phyloP scores from a whole-genome alignment of 2,113 vertebrate species.

The Carassius auratus region DNA sequence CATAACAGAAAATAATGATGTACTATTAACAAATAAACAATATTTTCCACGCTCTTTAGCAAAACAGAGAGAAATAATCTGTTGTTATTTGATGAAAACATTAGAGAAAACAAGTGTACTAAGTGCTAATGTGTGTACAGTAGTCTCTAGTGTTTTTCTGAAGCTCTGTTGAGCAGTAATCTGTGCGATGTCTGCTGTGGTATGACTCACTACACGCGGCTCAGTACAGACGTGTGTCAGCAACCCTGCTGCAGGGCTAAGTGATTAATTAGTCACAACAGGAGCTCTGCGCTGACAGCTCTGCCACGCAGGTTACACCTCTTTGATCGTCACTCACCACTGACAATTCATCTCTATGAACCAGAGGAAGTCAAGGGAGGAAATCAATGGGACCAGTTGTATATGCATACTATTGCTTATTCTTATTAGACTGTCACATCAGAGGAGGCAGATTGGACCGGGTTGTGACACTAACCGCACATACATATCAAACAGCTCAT shows the following conservation, averaged over 20 bases:
- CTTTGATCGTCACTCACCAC: conserved; percentile 54
- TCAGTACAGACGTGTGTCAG: conserved; percentile 55
- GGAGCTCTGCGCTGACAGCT: conserved; percentile 49
- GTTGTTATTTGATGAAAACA: conserved; percentile 10
- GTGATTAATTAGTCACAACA: conserved; percentile 64
- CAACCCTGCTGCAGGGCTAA: conserved; percentile 56
- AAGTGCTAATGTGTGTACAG: conserved; percentile 5
- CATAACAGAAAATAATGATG: background rate
- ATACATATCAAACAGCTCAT: conserved; percentile 9
- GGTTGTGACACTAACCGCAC: conserved; percentile 6
- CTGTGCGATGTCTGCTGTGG: conserved; percentile 40
- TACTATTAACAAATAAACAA: background rate
- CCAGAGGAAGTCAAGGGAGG: conserved; percentile 31
- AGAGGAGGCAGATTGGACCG: background rate
- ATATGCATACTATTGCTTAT: conserved; percentile 29
- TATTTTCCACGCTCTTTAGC: background rate
- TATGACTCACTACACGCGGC: conserved; percentile 47
- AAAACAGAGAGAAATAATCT: background rate
- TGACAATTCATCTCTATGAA: conserved; percentile 53
- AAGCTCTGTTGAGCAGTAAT: conserved; percentile 43
- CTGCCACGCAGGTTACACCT: conserved; percentile 52
- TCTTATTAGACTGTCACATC: conserved; percentile 24
- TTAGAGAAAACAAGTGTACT: background rate
- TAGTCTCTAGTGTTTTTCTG: conserved; percentile 27
- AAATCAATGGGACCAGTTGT: conserved; percentile 41